These are phyloP conservation scores for Tipula helvola DNA, from an alignment of 2,888 invertebrate species.

Conservation along the genomic window DNA sequence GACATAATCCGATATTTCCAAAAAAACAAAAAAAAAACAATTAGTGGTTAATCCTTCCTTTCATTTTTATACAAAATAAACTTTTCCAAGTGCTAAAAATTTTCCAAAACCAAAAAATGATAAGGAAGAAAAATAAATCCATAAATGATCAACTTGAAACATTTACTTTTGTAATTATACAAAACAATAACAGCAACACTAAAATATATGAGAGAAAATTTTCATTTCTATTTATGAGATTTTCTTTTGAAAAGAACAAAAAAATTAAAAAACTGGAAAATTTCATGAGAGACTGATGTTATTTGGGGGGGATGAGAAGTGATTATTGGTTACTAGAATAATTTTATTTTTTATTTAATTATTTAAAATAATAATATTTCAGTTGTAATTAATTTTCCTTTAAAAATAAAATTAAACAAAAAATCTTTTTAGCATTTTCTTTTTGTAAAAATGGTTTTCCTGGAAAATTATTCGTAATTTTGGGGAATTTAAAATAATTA, in stretches of 20 bases:
- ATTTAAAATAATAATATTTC: slow-evolving; percentile 4
- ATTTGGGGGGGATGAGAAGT: not conserved
- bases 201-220: not conserved
- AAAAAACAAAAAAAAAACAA: not conserved
- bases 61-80: not conserved
- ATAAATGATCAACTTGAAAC: slow-evolving; percentile 4
- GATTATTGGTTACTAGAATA: not conserved
- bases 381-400: not conserved
- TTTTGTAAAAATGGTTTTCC: not conserved
- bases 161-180: not conserved
- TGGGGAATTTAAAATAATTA: not conserved
- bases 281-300: not conserved
- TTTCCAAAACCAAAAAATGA: not conserved
- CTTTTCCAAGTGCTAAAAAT: not conserved
- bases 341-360: not conserved
- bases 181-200: not conserved
- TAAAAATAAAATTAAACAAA: not conserved
- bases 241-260: not conserved
- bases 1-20: not conserved
- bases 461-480: not conserved
- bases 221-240: not conserved
- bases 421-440: not conserved
- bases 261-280: not conserved
- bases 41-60: not conserved
- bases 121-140: not conserved